A percentile compares a stretch with the other conserved stretches of the same genome.
Evolutionary conservation across 2,888 invertebrate species (phyloP).

Genomic region (Synergus itoensis): DNA sequence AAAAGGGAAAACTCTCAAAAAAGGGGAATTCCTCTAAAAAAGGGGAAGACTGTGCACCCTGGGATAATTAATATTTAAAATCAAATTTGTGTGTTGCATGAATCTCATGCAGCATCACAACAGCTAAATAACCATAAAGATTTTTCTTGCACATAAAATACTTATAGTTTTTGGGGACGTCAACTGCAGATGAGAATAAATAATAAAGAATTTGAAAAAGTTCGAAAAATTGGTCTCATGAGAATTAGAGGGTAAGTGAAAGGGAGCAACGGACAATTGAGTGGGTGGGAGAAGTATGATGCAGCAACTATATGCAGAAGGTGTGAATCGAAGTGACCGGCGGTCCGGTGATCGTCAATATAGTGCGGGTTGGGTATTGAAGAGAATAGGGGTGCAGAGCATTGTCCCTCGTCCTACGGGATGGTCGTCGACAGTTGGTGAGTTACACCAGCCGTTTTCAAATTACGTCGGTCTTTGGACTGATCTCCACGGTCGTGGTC

Average conservation of each 20-base stretch:
- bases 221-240: conserved; percentile 12
- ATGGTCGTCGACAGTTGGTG: conserved; percentile 67
- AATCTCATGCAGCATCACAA: no score
- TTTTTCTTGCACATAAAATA: no score
- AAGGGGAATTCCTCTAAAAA: no score
- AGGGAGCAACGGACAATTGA: conserved; percentile 9
- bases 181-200: not conserved
- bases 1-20: no score
- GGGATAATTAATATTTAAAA: no score
- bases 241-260: conserved; percentile 27
- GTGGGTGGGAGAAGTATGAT: conserved; percentile 14
- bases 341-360: conserved; percentile 30
- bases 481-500: conserved; percentile 43
- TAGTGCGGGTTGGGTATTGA: conserved; percentile 32
- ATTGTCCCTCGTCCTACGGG: conserved; percentile 66
- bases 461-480: conserved; percentile 54
- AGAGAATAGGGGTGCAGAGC: conserved; percentile 48
- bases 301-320: conserved; percentile 39
- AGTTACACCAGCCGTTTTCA: conserved; percentile 63
- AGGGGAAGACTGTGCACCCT: no score
- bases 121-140: no score
- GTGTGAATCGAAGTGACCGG: conserved; percentile 37
- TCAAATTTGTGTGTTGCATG: no score
- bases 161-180: not conserved
- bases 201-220: not conserved